Evolutionary conservation across 64 coral and sea anemone genomes (phyloP), one percentile per base, ranked within the genome.

Genomic region (Catalaphyllia jardinei): DNA sequence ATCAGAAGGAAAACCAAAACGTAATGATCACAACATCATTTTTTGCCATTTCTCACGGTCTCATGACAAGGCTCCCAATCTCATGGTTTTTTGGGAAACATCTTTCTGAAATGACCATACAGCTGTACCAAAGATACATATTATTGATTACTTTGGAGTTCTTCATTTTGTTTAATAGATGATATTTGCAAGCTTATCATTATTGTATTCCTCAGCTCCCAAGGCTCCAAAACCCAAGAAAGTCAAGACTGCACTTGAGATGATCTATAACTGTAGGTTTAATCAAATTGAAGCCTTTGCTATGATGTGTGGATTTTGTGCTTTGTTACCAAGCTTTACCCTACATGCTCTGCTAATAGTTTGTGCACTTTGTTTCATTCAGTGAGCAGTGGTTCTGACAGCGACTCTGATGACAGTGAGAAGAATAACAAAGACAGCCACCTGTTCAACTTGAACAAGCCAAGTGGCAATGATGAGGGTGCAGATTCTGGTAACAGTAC

Each of bases 301-400:
- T 57, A 82, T n/a, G 9, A 78, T 8, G n/a, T 77, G 75, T 22
- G 17, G 22, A 1, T 20, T 78, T 78, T 78, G 18, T 49, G 3
- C 19, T 38, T 78, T 24, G 8, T 78, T 18, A n/a, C 35, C 0
- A 9, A 9, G 28, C 18, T n/a, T 46, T 46, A 46, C 3, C 42
- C 42, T 46, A 4, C 42, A 46, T 46, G 35, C 29, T 27, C 4
- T 69, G 22, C 25, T 10, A n/a, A 25, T 27, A 69, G n/a, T 24
- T 10, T 25, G n/a, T 69, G 20, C 4, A 8, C 4, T 28, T 25
- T 20, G 8, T 35, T 67, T 17, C 74, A 29, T 89, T 75, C 54
- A 94, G 93, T 94, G 73, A 94, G 92, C 51, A 89, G 87, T 86
- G 88, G 73, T 1, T 89, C 86, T 10, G 87, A 89, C 4, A 94